Conservation (phyloP, 2,113 vertebrate genomes). For the Poeciliopsis retropinna region DNA sequence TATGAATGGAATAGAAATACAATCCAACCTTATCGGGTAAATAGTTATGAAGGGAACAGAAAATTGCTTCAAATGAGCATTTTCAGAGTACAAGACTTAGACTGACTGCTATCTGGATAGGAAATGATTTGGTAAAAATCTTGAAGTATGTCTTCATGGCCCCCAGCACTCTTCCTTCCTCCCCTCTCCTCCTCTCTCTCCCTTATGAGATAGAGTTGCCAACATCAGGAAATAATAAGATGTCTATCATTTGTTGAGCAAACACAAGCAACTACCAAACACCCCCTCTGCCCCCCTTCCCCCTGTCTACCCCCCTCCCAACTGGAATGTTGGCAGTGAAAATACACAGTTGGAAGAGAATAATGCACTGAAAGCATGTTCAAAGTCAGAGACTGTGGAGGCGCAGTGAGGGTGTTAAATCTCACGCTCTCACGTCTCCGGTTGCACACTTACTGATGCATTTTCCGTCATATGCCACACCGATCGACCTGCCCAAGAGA, state of each 20-base stretch:
- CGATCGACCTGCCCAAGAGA: slow-evolving; percentile 94
- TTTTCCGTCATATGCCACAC: slow-evolving; percentile 96
- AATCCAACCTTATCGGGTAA: slow-evolving; percentile 30
- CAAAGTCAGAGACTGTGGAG: slow-evolving; percentile 37
- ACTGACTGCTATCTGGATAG: slow-evolving; percentile 44
- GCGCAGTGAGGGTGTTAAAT: slow-evolving; percentile 25
- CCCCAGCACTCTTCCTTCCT: slow-evolving; percentile 63
- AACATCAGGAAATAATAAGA: slow-evolving; percentile 84
- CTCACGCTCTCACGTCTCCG: slow-evolving; percentile 30
- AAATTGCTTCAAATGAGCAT: slow-evolving; percentile 27
- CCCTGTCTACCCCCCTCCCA: slow-evolving; percentile 60
- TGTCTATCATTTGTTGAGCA: slow-evolving; percentile 78
- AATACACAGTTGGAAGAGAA: slow-evolving; percentile 57
- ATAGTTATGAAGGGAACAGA: slow-evolving; percentile 1
- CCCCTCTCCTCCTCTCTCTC: slow-evolving; percentile 48
- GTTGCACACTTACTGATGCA: slow-evolving; percentile 91
- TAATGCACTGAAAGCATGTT: slow-evolving; percentile 43
- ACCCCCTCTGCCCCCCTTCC: slow-evolving; percentile 58
- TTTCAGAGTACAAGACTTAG: slow-evolving; percentile 31
- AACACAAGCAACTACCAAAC: slow-evolving; percentile 76
- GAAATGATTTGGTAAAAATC: slow-evolving; percentile 61
- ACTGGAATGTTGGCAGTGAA: slow-evolving; percentile 74
- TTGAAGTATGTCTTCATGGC: slow-evolving; percentile 60
- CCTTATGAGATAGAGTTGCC: slow-evolving; percentile 72
- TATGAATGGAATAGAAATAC: slow-evolving; percentile 5